Evolutionary conservation across 2,797 vertebrate species (phyloP).

Genomic region (Crocodylus rhombifer): DNA sequence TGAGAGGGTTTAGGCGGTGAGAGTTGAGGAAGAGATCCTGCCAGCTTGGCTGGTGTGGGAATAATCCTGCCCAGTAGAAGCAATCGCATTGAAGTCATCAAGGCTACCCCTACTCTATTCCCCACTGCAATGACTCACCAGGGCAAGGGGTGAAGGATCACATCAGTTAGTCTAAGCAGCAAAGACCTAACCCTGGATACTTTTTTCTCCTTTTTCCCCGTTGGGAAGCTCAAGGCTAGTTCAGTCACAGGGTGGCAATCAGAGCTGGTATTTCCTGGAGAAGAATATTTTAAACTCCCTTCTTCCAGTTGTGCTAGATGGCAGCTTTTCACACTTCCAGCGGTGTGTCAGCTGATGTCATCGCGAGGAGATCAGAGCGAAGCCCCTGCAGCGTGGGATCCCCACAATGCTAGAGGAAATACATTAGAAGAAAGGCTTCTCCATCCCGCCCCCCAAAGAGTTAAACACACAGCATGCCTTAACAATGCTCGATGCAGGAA

Average conservation of each 20-base stretch:
- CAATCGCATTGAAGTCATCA: background rate
- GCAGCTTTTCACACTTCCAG: constrained; percentile 49
- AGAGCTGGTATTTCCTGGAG: background rate
- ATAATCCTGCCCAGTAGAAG: background rate
- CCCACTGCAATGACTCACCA: background rate
- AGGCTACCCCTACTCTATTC: background rate
- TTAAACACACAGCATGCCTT: background rate
- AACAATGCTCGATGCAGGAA: background rate
- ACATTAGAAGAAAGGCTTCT: background rate
- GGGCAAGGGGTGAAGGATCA: background rate
- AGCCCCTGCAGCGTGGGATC: background rate
- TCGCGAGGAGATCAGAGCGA: background rate
- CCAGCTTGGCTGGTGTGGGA: background rate
- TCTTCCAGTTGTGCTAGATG: constrained; percentile 61
- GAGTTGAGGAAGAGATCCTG: too few species aligned
- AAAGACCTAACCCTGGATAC: background rate
- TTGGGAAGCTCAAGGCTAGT: background rate
- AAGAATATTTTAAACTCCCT: constrained; percentile 57
- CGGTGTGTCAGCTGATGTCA: background rate
- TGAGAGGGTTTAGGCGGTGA: too few species aligned
- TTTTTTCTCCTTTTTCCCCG: background rate
- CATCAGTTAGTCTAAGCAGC: background rate
- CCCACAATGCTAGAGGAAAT: background rate
- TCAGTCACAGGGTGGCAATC: background rate
- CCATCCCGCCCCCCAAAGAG: background rate